Conservation (phyloP, 1,140 invertebrate genomes). For the Bombus polaris region DNA sequence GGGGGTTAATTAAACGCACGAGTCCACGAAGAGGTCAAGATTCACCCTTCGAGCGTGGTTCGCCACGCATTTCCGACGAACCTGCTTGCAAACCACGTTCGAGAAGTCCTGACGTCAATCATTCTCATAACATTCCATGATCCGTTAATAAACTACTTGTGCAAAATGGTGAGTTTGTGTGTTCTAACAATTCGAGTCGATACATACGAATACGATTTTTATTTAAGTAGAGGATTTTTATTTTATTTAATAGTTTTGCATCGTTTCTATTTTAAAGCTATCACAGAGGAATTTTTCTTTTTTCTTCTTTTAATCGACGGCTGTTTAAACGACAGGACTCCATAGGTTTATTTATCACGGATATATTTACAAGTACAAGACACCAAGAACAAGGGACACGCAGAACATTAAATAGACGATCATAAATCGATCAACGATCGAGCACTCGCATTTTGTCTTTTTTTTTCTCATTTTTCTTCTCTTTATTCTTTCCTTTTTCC, state of each 20-base stretch:
- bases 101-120: slow-evolving; percentile 7
- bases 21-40: slow-evolving; percentile 49
- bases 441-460: slow-evolving; percentile 35
- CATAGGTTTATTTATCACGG: slow-evolving; percentile 28
- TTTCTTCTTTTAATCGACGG: neutral
- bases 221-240: too few relatives aligned
- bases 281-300: slow-evolving; percentile 29
- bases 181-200: neutral
- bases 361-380: slow-evolving; percentile 66
- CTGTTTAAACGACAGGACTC: slow-evolving; percentile 42
- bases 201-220: neutral
- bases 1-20: slow-evolving; percentile 46
- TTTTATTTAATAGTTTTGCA: neutral
- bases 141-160: neutral
- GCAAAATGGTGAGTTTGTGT: neutral
- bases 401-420: slow-evolving; percentile 69
- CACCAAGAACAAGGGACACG: slow-evolving; percentile 71
- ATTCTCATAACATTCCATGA: neutral
- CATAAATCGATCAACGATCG: slow-evolving; percentile 54
- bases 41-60: slow-evolving; percentile 26
- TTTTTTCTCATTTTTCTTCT: too few relatives aligned
- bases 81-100: neutral
- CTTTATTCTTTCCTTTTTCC: neutral
- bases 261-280: slow-evolving; percentile 12
- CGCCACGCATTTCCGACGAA: neutral